Percentiles rank a stretch among this genome's conserved stretches.
Evolutionary conservation across 2,113 vertebrate genomes (phyloP).

Genomic region (Takifugu flavidus): DNA sequence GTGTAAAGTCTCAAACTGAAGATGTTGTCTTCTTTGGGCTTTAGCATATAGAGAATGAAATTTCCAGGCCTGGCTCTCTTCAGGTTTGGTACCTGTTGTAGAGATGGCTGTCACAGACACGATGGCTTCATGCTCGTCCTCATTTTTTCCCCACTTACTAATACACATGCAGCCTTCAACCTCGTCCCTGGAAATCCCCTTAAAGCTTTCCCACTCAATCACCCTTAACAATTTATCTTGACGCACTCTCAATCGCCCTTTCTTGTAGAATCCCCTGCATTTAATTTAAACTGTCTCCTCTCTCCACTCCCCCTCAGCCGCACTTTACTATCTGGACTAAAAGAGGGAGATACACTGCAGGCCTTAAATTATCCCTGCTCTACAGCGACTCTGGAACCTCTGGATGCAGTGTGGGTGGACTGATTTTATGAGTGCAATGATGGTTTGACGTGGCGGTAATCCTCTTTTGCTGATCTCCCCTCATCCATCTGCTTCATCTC

Average conservation of each 20-base stretch:
- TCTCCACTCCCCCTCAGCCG: slow-evolving; percentile 24
- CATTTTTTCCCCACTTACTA: slow-evolving; percentile 1
- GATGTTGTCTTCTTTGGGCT: slow-evolving; percentile 2
- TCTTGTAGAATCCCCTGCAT: slow-evolving; percentile 40
- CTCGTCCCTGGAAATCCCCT: slow-evolving; percentile 27
- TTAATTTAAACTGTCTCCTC: slow-evolving; percentile 55
- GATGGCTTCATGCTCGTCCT: not conserved
- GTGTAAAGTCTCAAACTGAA: slow-evolving; percentile 6
- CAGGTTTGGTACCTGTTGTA: not conserved
- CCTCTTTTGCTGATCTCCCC: slow-evolving; percentile 75
- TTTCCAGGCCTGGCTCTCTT: not conserved
- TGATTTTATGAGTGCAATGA: slow-evolving; percentile 70
- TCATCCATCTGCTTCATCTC: slow-evolving; percentile 72
- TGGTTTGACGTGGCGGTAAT: slow-evolving; percentile 75
- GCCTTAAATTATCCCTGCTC: slow-evolving; percentile 66
- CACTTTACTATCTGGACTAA: slow-evolving; percentile 51
- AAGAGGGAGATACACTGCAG: slow-evolving; percentile 45
- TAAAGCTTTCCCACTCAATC: slow-evolving; percentile 40
- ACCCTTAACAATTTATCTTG: slow-evolving; percentile 38
- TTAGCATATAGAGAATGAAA: not conserved
- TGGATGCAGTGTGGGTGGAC: slow-evolving; percentile 61
- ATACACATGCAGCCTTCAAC: slow-evolving; percentile 28
- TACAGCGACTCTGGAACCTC: slow-evolving; percentile 47
- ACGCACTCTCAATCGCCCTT: slow-evolving; percentile 32
- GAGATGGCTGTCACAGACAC: not conserved